These are phyloP conservation scores for Penaeus indicus DNA, from an alignment of 1,140 invertebrate species.

Conservation along the genomic window DNA sequence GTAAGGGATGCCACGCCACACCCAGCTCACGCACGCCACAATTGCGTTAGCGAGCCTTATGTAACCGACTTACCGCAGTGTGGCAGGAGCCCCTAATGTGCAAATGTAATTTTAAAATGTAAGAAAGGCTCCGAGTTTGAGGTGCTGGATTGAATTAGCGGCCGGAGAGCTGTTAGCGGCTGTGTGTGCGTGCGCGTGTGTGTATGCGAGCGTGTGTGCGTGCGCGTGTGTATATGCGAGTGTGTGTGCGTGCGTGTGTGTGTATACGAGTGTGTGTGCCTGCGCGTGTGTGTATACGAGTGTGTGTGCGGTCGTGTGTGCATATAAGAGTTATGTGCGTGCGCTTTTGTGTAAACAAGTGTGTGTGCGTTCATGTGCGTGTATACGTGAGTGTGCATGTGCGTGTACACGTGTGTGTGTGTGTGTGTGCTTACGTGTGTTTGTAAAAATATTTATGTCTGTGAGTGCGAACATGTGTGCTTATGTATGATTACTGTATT, in stretches of 20 bases:
- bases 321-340: no score
- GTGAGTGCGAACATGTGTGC: not conserved
- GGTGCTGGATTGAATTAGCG: slow-evolving; percentile 47
- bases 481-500: not conserved
- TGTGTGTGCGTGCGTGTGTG: not conserved
- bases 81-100: slow-evolving; percentile 32
- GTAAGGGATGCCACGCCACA: no score
- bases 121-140: slow-evolving; percentile 56
- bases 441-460: not conserved
- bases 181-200: not conserved
- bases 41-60: slow-evolving; percentile 33
- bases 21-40: slow-evolving; percentile 39
- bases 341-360: no score
- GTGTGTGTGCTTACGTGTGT: not conserved
- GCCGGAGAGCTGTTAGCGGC: not conserved
- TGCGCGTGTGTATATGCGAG: not conserved
- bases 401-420: no score
- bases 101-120: slow-evolving; percentile 60
- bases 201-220: not conserved
- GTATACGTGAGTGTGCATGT: no score
- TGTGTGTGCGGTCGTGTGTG: not conserved
- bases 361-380: no score
- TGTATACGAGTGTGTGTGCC: not conserved
- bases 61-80: slow-evolving; percentile 52
- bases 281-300: not conserved